phyloP scores from a whole-genome alignment of 2,797 vertebrate species.

The Schizopygopsis pylzovi region DNA sequence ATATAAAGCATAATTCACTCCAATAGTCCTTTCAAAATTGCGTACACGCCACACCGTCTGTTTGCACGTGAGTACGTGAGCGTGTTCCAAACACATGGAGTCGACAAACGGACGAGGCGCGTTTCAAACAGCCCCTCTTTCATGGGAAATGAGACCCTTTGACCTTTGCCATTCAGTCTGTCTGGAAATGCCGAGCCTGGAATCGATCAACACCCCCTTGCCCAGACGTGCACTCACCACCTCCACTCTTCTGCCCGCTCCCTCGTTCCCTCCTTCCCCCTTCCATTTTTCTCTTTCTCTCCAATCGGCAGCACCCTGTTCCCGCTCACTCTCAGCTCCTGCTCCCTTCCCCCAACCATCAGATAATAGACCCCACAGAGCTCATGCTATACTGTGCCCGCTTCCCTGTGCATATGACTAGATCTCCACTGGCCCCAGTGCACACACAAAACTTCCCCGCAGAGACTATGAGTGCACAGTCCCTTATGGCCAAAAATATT shows the following conservation, averaged over 20 bases:
- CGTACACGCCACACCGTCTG: neutral
- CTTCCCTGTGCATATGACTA: slow-evolving; percentile 33
- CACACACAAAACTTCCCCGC: neutral
- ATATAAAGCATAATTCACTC: neutral
- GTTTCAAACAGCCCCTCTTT: slow-evolving; percentile 68
- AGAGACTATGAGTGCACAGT: neutral
- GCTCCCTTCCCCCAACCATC: slow-evolving; percentile 63
- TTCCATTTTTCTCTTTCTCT: slow-evolving; percentile 54
- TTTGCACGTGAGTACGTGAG: slow-evolving; percentile 40
- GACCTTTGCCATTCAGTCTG: slow-evolving; percentile 77
- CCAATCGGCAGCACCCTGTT: slow-evolving; percentile 45
- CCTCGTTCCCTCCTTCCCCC: slow-evolving; percentile 50
- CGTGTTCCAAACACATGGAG: slow-evolving; percentile 9
- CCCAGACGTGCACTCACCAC: slow-evolving; percentile 69
- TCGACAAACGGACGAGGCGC: slow-evolving; percentile 56
- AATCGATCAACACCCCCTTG: slow-evolving; percentile 74
- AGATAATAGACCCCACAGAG: slow-evolving; percentile 62
- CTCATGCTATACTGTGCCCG: slow-evolving; percentile 51
- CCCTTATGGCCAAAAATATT: neutral
- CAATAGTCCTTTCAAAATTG: slow-evolving; percentile 1
- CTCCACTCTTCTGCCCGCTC: slow-evolving; percentile 48
- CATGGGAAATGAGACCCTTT: slow-evolving; percentile 78
- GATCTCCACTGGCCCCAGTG: neutral
- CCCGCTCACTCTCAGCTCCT: slow-evolving; percentile 58
- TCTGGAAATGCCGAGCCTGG: slow-evolving; percentile 78